Percentiles rank a stretch among this genome's conserved stretches.
phyloP scores from a whole-genome alignment of 2,888 invertebrate genomes.

The Bunonema sp. region DNA sequence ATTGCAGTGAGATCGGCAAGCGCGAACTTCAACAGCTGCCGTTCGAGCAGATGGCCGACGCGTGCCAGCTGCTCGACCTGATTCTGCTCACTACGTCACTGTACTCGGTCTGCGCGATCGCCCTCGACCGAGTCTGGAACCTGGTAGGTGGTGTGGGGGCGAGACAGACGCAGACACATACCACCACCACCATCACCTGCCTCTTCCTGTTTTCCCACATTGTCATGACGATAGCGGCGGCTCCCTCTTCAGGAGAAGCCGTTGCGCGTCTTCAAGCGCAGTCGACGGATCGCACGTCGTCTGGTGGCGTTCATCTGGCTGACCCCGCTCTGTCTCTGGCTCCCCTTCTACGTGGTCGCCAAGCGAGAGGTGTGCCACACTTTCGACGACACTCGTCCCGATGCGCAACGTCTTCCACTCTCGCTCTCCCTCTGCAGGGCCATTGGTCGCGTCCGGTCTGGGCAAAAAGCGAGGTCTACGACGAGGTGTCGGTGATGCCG shows the following conservation, averaged over 20 bases:
- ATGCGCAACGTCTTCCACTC: no score
- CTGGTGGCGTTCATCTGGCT: conserved; percentile 26
- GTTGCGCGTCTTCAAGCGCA: conserved; percentile 27
- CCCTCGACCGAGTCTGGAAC: conserved; percentile 27
- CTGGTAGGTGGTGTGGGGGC: no score
- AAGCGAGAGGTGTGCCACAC: no score
- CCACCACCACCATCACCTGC: no score
- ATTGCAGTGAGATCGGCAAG: background rate
- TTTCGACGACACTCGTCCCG: no score
- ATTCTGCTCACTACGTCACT: conserved; percentile 25
- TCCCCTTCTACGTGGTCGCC: conserved; percentile 11
- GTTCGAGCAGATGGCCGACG: conserved; percentile 23
- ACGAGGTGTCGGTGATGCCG: conserved; percentile 5
- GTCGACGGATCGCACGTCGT: conserved; percentile 15
- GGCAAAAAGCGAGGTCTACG: background rate
- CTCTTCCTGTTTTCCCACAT: no score
- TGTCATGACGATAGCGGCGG: background rate
- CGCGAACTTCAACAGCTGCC: conserved; percentile 16
- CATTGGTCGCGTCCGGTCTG: no score
- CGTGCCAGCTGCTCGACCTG: no score
- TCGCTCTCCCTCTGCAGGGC: no score
- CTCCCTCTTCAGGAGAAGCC: conserved; percentile 17
- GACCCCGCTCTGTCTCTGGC: conserved; percentile 26
- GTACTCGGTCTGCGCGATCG: conserved; percentile 35
- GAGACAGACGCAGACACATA: no score